Evolutionary conservation across 2,113 vertebrate species (phyloP), one percentile per base, ranked within the genome.

Genomic region (Laticauda colubrina): DNA sequence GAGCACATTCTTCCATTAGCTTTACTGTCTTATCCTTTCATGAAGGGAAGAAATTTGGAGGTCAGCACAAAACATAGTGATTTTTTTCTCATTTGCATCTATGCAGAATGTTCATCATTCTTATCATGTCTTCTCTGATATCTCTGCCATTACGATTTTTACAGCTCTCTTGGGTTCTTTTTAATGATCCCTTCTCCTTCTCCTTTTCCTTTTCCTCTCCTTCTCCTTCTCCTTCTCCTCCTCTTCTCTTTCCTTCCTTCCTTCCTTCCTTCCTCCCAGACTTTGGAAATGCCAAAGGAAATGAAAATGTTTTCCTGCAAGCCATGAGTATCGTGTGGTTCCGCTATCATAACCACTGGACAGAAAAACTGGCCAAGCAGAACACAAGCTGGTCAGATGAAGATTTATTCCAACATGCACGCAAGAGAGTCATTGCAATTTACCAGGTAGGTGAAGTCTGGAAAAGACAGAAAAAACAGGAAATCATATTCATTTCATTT

Each of bases 271-370:
- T 54, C 89, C 69, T 95, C 26, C 75, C 59, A 99, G 99, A 98
- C 93, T 98, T 99, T 94, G 99, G 99, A 87, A 99, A 98, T 2
- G 97, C 98, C 97, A 98, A 97, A 97, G 99, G 98, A 93, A 99
- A 99, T 51, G 98, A 99, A 96, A 99, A 98, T 94, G 95, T 96
- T 94, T 99, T 99, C 97, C 97, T 98, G 11, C 98, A 98, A 97
- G 98, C 98, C 7, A 97, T 98, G 94, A 98, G 98, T 93, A 98
- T 99, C 21, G 96, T 98, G 91, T 99, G 99, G 99, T 99, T 99
- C 96, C 98, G 98, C 90, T 99, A 98, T 97, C 99, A 99, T 97
- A 99, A 99, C 97, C 91, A 98, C 75, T 87, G 98, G 7, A 98
- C 99, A 8, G 10, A 89, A 43, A 75, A 4, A 15, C 94, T 99